Base-by-base conservation (phyloP, 2,888 invertebrate species). In the Xanthostigma xanthostigma region DNA sequence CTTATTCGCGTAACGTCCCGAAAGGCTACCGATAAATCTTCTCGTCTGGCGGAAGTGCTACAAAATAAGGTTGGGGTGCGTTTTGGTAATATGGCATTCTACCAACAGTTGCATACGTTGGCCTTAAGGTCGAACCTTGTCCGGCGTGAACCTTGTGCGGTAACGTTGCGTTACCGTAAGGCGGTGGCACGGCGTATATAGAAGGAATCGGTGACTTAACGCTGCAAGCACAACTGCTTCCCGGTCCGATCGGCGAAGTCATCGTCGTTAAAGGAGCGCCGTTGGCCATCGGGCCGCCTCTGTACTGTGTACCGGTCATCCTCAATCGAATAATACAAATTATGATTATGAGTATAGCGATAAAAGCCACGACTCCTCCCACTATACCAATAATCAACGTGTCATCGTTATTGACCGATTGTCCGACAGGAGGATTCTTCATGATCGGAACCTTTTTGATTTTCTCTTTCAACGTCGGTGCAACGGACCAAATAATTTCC, bases 381-480 rank as follows among this genome's bases (percentile, higher is more conserved):
- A 92, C 91, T 55, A 93, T 92, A n/a, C 90, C 90, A 51, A 93
- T 92, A 46, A 93, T 92, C n/a, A 93, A 71, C 5, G 90, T 91
- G 57, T 92, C 92, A 58, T 93, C 92, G 58, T 90, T 91, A 48
- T 78, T 82, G 10, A 86, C 75, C 9, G 74, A 72, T 50, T 73
- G 72, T 3, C 74, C 74, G 3, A 72, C 64, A 34, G 70, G 73
- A 11, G 75, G 75, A 41, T 73, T 74, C 64, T 79, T 81, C 46
- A 76, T 73, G 43, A 73, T 76, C 17, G 71, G 75, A 27, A 27
- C 27, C 51, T 63, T 63, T 61, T 67, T 71, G 50, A 67, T 69
- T 60, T 71, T 75, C 6, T 76, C 62, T 57, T 73, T 70, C 57
- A 73, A 66, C 1, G 81, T 74, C 4, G 88, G 83, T n/a, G 85